These are phyloP conservation scores for Sceloporus tristichus DNA, from an alignment of 2,113 vertebrate species.

Conservation along the genomic window DNA sequence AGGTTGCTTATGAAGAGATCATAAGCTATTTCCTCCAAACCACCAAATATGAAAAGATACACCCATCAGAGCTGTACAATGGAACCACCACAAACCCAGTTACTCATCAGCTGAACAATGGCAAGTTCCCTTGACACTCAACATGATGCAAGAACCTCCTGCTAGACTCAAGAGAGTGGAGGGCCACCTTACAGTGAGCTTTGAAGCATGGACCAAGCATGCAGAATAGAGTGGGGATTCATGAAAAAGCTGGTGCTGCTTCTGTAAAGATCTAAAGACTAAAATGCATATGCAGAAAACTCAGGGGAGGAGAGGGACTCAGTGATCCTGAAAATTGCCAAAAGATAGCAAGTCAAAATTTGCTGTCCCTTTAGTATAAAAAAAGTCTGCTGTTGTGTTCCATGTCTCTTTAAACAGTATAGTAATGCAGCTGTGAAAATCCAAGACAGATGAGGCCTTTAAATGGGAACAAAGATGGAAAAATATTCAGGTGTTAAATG, in stretches of 20 bases:
- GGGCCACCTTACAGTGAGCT: not conserved
- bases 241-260: too few relatives aligned
- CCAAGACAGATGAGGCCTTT: not conserved
- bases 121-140: not conserved
- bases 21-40: not conserved
- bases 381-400: too few relatives aligned
- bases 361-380: too few relatives aligned
- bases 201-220: not conserved
- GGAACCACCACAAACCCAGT: not conserved
- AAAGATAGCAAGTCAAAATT: not conserved
- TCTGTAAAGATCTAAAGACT: not conserved
- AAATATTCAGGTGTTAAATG: not conserved
- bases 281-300: not conserved
- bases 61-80: not conserved
- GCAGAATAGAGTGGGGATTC: too few relatives aligned
- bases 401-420: too few relatives aligned
- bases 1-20: not conserved
- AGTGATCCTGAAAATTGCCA: not conserved
- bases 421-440: too few relatives aligned
- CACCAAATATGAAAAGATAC: not conserved
- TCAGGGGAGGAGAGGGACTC: not conserved
- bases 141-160: not conserved
- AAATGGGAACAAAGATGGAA: not conserved
- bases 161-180: not conserved
- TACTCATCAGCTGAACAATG: not conserved